Evolutionary conservation across 2,888 invertebrate genomes (phyloP), one percentile per base, ranked within the genome.

Genomic region (Torymus auratus): DNA sequence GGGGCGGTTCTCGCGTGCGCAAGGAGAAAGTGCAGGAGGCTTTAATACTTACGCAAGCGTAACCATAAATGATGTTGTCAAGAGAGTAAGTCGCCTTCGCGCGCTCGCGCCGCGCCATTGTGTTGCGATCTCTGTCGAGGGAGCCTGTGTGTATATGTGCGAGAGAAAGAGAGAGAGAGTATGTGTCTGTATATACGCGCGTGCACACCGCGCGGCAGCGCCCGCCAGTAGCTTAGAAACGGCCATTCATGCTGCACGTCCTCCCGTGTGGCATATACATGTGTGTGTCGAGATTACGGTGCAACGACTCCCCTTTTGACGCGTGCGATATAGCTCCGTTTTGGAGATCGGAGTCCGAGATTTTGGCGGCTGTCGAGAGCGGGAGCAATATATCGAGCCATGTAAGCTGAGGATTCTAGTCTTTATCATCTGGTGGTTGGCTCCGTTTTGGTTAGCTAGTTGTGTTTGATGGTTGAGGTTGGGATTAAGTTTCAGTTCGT

Each of bases 21-120:
- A 80, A 86, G 86, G 89, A 89, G 90, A 90, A 90, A 90, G 90
- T 89, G 87, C 86, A 85, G 84, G 84, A 87, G 86, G 86, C 87
- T 84, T 85, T 83, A 84, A 84, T 84, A 83, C 85, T 90, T 90
- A 86, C 88, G 88, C 86, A 90, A 90, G 83, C 85, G 71, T 85
- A 79, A 76, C 90, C 88, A 89, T 90, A 89, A 90, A 89, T 89
- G 90, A 90, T 89, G 89, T 87, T 88, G 89, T 89, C 89, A 86
- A 85, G 85, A 83, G 82, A 74, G 81, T 62, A 67, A 78, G 67
- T 81, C 81, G 78, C 72, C 78, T 72, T 79, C 78, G 68, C 72
- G 56, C 72, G 67, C 56, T 10, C 28, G 55, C 55, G 64, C 75
- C 71, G 61, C 41, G 52, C 77, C 78, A 82, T 82, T 82, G 78